Percentiles rank a stretch among this genome's conserved stretches.
Conservation (phyloP, 2,113 vertebrate species). For the Nycticorax nycticorax region DNA sequence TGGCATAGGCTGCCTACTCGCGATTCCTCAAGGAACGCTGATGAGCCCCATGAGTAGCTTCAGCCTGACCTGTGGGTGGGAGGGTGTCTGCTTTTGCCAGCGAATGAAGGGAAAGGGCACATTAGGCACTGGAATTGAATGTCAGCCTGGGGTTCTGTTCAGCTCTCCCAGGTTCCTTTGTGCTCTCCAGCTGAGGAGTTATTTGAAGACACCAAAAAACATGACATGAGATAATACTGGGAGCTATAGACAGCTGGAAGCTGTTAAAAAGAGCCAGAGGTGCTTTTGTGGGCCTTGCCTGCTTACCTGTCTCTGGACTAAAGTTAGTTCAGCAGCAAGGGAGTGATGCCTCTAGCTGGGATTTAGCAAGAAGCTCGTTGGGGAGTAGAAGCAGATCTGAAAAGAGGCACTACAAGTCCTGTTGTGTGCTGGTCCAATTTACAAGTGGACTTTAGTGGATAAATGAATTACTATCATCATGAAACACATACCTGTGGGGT, state of each 20-base stretch:
- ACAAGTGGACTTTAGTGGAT: not conserved
- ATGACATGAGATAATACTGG: not conserved
- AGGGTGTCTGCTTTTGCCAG: not conserved
- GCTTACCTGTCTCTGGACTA: not conserved
- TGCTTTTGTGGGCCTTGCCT: not conserved
- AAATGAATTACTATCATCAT: not conserved
- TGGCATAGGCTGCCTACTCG: not conserved
- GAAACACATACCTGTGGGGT: not conserved
- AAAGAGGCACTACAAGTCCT: not conserved
- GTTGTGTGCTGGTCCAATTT: not conserved
- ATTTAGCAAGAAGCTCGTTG: not conserved
- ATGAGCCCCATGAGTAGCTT: not conserved
- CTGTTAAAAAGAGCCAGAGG: not conserved
- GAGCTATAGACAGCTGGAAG: not conserved
- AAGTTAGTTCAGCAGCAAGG: not conserved
- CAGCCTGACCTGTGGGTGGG: not conserved
- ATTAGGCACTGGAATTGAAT: not conserved
- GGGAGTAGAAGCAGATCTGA: not conserved
- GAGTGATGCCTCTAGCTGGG: not conserved
- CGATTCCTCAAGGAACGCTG: not conserved
- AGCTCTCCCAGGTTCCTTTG: not conserved
- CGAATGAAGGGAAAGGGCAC: not conserved
- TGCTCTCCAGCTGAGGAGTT: not conserved
- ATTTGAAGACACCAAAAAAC: not conserved
- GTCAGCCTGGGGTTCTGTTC: not conserved